Evolutionary conservation across 2,113 vertebrate genomes (phyloP).

Genomic region (Hepsetus odoe): DNA sequence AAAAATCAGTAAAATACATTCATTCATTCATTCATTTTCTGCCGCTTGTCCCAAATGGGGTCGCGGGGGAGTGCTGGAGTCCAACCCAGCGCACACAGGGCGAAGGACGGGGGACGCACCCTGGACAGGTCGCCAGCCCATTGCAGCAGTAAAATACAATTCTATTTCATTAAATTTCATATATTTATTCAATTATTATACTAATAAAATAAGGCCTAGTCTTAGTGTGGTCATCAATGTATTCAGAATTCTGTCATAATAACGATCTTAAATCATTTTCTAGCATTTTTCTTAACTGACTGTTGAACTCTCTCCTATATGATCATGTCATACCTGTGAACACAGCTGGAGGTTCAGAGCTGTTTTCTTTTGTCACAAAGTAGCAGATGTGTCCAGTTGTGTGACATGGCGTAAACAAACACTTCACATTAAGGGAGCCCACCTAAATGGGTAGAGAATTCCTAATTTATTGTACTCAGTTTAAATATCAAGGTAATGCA

Average conservation of each 20-base stretch:
- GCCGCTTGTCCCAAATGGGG: no score
- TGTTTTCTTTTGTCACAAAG: slow-evolving; percentile 88
- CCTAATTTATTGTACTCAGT: neutral
- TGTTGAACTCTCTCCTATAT: neutral
- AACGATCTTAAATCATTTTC: neutral
- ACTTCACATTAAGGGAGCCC: slow-evolving; percentile 90
- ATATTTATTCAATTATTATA: neutral
- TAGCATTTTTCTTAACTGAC: neutral
- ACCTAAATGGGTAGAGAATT: slow-evolving; percentile 74
- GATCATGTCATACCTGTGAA: slow-evolving; percentile 83
- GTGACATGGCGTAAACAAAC: slow-evolving; percentile 94
- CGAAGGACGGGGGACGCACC: no score
- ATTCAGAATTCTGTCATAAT: neutral
- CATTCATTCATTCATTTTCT: no score
- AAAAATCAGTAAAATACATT: neutral
- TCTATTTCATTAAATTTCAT: neutral
- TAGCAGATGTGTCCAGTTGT: slow-evolving; percentile 98
- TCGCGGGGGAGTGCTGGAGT: no score
- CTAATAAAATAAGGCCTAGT: neutral
- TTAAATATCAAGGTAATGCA: neutral
- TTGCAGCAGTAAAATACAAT: no score
- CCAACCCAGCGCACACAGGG: no score
- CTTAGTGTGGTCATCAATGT: neutral
- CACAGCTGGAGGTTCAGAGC: slow-evolving; percentile 87
- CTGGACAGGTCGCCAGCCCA: no score